Percentiles rank a stretch among this genome's conserved stretches.
Evolutionary conservation across 2,888 invertebrate species (phyloP).

Genomic region (Lepidocyrtoides sp.): DNA sequence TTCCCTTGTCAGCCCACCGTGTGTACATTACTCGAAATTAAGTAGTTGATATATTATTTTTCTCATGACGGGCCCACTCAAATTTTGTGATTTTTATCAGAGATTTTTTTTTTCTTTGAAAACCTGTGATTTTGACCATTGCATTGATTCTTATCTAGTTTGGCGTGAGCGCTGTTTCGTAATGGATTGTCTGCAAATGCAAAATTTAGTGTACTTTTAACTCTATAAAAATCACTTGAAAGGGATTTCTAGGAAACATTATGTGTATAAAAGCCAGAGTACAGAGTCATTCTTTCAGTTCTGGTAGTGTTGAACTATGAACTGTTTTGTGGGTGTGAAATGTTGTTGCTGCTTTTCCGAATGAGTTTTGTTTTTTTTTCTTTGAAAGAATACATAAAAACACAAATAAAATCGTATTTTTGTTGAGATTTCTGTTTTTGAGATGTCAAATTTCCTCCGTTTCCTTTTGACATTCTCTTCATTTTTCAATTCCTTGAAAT

Average conservation of each 20-base stretch:
- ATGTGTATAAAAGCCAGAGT: too few species aligned
- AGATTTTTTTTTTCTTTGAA: conserved; percentile 16
- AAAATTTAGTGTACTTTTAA: not conserved
- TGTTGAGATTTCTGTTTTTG: conserved; percentile 69
- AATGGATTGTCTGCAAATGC: conserved; percentile 16
- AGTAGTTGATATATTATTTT: not conserved
- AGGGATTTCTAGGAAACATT: too few species aligned
- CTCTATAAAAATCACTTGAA: not conserved
- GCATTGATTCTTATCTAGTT: conserved; percentile 60
- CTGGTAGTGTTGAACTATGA: too few species aligned
- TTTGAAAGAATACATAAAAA: conserved; percentile 35
- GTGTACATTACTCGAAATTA: conserved; percentile 31
- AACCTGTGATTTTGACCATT: conserved; percentile 44
- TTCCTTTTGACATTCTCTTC: conserved; percentile 41
- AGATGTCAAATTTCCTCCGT: conserved; percentile 72
- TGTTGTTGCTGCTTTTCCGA: not conserved
- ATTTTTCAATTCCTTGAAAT: not conserved
- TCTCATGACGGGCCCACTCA: not conserved
- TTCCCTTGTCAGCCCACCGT: not conserved
- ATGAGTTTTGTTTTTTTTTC: conserved; percentile 10
- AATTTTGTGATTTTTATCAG: conserved; percentile 60
- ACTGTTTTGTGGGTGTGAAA: not conserved
- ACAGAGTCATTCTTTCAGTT: too few species aligned
- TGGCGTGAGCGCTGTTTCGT: conserved; percentile 45
- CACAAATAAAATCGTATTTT: conserved; percentile 40